Evolutionary conservation across 2,888 invertebrate species (phyloP), one percentile per base, ranked within the genome.

Genomic region (Meta bourneti): DNA sequence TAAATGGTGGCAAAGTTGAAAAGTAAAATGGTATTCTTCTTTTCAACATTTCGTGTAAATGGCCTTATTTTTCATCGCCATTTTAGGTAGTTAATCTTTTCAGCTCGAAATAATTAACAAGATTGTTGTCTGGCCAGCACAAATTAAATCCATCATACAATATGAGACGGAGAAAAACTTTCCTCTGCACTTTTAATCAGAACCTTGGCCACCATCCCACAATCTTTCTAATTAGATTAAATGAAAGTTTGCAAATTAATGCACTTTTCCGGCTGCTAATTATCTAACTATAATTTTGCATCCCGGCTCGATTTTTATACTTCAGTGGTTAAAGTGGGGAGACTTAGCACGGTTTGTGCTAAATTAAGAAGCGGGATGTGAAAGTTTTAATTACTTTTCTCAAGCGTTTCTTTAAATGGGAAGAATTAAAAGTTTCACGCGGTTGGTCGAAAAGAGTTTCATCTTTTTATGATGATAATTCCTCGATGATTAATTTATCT

Each of bases 341-440:
- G 34, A 34, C 34, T 34, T 34, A 34, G 34, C 1, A 34, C 34
- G 34, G 34, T 34, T 34, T 34, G 1, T 34, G 34, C 34, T 34
- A 61, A 61, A 61, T 61, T 61, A 52, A 78, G 78, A 75, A 20
- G 61, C 52, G 34, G 34, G 34, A 34, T 34, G 34, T 34, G 34
- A 75, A 84, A 84, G 54, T 75, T 84, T 74, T 84, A 84, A 84
- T 84, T 84, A 84, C 74, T 78, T 78, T 78, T 52, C 52, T 78
- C 49, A 51, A 13, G 72, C 52, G 51, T 52, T 78, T 78, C 78
- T 52, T 16, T 5, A 51, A 34, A 34, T 34, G 61, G 61, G 61
- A 52, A 78, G 78, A 78, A 78, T 78, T 78, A 78, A 78, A 78
- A 78, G 78, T 78, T 78, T n/a, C 71, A 82, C n/a, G 70, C 7